Percentiles rank a stretch among this genome's conserved stretches.
These are phyloP conservation scores for Heliconius ethilla DNA, from an alignment of 2,888 invertebrate genomes.

Conservation along the genomic window DNA sequence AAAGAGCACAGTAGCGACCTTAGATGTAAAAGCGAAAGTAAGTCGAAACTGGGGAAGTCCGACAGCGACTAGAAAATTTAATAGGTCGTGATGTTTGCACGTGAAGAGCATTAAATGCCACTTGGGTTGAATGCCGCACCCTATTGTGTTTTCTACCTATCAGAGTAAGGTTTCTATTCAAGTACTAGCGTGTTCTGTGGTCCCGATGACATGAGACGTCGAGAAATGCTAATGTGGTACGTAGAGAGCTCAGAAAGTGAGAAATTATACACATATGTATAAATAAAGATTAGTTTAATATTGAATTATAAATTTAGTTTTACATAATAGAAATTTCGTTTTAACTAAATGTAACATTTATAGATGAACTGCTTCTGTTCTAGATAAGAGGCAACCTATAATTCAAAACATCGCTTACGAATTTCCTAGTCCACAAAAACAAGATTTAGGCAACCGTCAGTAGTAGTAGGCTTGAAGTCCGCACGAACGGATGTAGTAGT, in stretches of 20 bases:
- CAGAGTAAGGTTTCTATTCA: conserved; percentile 18
- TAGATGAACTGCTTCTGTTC: not conserved
- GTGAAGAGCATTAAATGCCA: conserved; percentile 46
- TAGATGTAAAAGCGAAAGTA: conserved; percentile 52
- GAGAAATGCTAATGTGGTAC: conserved; percentile 25
- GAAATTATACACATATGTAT: not conserved
- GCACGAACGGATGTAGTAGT: conserved; percentile 75
- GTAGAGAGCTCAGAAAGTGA: conserved; percentile 20
- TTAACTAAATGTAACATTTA: too few relatives aligned
- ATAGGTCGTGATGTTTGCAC: conserved; percentile 50
- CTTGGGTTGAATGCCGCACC: conserved; percentile 37
- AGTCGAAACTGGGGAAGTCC: conserved; percentile 60
- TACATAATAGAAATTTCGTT: too few relatives aligned
- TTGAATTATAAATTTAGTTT: too few relatives aligned
- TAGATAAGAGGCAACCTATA: not conserved
- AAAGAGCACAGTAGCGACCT: conserved; percentile 41
- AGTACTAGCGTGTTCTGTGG: not conserved
- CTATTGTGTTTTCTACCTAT: conserved; percentile 13
- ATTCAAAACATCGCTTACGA: not conserved
- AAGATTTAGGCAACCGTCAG: conserved; percentile 44
- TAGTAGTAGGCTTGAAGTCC: conserved; percentile 74
- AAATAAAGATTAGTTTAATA: not conserved
- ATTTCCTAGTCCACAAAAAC: conserved; percentile 26
- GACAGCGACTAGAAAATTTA: conserved; percentile 50
- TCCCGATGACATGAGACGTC: conserved; percentile 17